Base-by-base conservation (phyloP, 2,888 invertebrate genomes). In the Andrena dorsata region DNA sequence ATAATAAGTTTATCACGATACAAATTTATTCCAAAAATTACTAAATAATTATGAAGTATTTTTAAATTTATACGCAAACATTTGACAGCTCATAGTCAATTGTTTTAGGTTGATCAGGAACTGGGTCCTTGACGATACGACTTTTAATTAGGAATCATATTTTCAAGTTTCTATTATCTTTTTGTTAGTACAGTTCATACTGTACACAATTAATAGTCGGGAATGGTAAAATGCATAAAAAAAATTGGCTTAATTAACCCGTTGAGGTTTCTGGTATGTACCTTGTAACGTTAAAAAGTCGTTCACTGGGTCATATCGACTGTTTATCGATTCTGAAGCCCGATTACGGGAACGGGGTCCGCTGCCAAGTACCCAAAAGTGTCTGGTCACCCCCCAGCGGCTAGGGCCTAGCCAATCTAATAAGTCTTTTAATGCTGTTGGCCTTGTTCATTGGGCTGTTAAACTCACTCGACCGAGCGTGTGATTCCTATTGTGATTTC, bases 401-500 rank as follows among this genome's bases (percentile, higher is more conserved):
- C n/a, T n/a, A n/a, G n/a, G n/a, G n/a, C n/a, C 53, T 41, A 49
- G n/a, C n/a, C 53, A 20, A 32, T 35, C 65, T 80, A 84, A 83
- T 77, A 76, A 74, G 53, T 72, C 77, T 69, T 71, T 66, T 84
- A 80, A 83, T 65, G 72, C 35, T 49, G 35, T 65, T 73, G 66
- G 61, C 69, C 41, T 76, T 71, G 76, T 77, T 83, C 71, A 66
- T 60, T 20, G 74, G 61, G 30, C 35, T 74, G 83, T 70, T 69
- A 81, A 81, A 80, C 69, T 71, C 53, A 58, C 66, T 70, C 71
- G 65, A 41, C 77, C 56, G 65, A 63, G 58, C 80, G 74, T 64
- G 72, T 74, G 74, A 86, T 75, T 82, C 74, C 28, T 64, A 68
- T 85, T 80, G 76, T n/a, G n/a, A n/a, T 76, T 76, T 70, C 83